Base-by-base conservation (phyloP, 2,797 vertebrate species). In the Manis pentadactyla region DNA sequence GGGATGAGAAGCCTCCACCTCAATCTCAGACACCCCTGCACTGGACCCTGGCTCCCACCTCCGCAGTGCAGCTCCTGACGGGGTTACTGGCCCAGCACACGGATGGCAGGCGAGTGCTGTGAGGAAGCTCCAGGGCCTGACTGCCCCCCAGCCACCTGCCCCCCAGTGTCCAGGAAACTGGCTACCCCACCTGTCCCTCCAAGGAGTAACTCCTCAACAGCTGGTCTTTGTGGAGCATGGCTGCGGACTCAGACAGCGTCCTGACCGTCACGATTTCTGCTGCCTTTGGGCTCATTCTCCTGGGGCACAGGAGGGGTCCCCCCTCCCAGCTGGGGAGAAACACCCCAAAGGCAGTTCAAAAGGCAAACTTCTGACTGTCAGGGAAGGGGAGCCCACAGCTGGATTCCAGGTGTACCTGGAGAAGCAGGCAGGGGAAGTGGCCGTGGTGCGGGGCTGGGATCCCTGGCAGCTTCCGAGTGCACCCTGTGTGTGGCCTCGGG, bases 321-420 rank as follows among this genome's bases (percentile, higher is more conserved):
- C 13, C 83, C 90, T 53, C 69, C 69, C 55, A 25, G 25, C 27
- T 27, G 6, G 13, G 73, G 71, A 83, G 61, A 49, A 86, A 31
- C 34, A 87, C 14, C 53, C 68, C 31, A 10, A 68, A 75, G 74
- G 66, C 82, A 63, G 34, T 39, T 61, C 14, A 25, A 1, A 37
- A 69, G 1, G 61, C 14, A 64, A 4, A 34, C 4, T 86, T 1
- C 7, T 31, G 2, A 0, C 0, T 0, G 0, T 12, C 49, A 0
- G 31, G 15, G 25, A 57, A 84, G 61, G 0, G 27, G 69, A 1
- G 3, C 81, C n/a, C 57, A 12, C 18, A n/a, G 25, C 61, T 42
- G 39, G 57, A 71, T 46, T 21, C 49, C 37, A 34, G 74, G 19
- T 46, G 86, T 66, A 59, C 51, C 59, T 31, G 1, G 1, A 0